Evolutionary conservation across 1,140 invertebrate genomes (phyloP).

Genomic region (Pectinophora gossypiella): DNA sequence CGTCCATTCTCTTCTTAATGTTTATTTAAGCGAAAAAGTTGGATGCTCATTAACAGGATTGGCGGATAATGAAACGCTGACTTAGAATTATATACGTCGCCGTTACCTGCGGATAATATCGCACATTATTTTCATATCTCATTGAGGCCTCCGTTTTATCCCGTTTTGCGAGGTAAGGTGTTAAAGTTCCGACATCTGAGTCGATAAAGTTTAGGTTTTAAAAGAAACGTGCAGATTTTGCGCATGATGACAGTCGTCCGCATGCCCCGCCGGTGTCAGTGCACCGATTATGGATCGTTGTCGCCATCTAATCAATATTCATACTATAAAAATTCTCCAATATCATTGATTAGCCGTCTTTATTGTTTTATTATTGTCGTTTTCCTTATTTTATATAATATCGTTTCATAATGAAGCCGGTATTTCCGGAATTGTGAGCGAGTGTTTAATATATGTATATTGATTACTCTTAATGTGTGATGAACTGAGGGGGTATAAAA

Average conservation of each 20-base stretch:
- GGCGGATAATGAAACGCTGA: constrained; percentile 54
- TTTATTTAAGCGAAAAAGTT: constrained; percentile 66
- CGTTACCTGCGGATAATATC: constrained; percentile 35
- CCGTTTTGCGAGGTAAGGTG: constrained; percentile 38
- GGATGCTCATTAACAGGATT: constrained; percentile 55
- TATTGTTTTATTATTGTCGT: background rate
- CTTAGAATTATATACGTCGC: constrained; percentile 34
- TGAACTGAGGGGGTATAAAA: no score
- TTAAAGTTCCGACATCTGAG: constrained; percentile 32
- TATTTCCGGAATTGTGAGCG: no score
- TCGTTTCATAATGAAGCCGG: no score
- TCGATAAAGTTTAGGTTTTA: constrained; percentile 40
- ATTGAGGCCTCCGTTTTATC: constrained; percentile 42
- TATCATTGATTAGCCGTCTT: background rate
- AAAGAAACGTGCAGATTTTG: constrained; percentile 13
- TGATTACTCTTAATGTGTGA: no score
- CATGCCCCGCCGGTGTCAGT: constrained; percentile 12
- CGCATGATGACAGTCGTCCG: constrained; percentile 4
- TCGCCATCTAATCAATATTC: constrained; percentile 6
- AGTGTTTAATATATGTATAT: no score
- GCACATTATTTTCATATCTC: constrained; percentile 49
- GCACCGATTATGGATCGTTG: constrained; percentile 15
- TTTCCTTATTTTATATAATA: background rate
- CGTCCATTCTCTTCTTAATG: constrained; percentile 55
- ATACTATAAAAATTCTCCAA: background rate